Base-by-base conservation (phyloP, 2,113 vertebrate species). In the Odocoileus virginianus region DNA sequence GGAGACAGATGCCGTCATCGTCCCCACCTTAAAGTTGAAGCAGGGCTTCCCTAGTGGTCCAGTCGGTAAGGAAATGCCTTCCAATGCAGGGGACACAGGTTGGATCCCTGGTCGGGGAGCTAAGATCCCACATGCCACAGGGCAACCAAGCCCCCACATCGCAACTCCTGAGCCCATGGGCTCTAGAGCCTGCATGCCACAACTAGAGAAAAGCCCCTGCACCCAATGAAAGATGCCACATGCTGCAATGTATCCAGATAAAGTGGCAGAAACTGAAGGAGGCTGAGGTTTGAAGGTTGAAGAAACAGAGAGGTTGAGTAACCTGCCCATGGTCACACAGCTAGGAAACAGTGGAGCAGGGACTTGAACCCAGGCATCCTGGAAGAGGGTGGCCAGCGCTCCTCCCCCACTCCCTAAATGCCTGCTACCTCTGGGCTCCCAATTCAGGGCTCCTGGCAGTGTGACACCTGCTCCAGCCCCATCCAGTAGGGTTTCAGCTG, bases 221-320 rank as follows among this genome's bases (percentile, higher is more conserved):
- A 4, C 3, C 1, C 71, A 43, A 2, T 8, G 23, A 14, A 14
- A 76, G 12, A 7, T 14, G 6, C 40, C 12, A 27, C 71, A 2
- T 1, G 21, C 23, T 2, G 1, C 40, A 7, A 3, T 2, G 40
- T 11, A 76, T 12, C 71, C 71, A 3, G 14, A 15, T 4, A 25
- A 14, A 13, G 87, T 3, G 17, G 52, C 74, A 87, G 54, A 78
- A 84, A 67, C 19, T 16, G 10, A 47, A 82, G 28, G 47, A 50
- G 47, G 47, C 12, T 13, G 47, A 50, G 12, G 47, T 50, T 50
- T 50, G 12, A 50, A 50, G 47, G 12, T 1, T 50, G 47, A 50
- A 14, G 47, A 50, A 50, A 50, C 50, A 95, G 61, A 93, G 25
- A 86, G 55, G 28, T 45, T 79, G 95, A 79, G 78, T 47, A 52